Evolutionary conservation across 2,888 invertebrate genomes (phyloP), one percentile per base, ranked within the genome.

Genomic region (Drosophila basisetae): DNA sequence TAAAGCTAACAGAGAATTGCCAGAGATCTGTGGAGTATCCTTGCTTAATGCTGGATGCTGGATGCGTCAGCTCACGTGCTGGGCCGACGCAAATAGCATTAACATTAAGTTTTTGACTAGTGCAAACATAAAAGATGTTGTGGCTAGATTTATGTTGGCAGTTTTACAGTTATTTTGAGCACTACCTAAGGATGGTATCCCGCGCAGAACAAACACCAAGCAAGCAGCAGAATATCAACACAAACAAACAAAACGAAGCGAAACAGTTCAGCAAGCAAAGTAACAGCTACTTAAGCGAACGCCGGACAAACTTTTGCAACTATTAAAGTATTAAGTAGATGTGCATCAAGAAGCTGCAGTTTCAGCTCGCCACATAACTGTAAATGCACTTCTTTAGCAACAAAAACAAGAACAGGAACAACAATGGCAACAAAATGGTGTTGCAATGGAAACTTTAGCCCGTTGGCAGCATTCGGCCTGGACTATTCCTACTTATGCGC

Each of bases 291-390:
- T 91, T 91, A 91, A 84, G 82, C 70, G 67, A 70, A 78, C 56
- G 74, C 72, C 68, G 73, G 68, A 60, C 76, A 85, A 91, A 91
- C 80, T 91, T 91, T 91, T 84, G 84, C 85, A 91, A 91, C 91
- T 91, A 91, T 91, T 91, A 91, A 91, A 91, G 91, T 91, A 89
- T 91, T 91, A 91, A 91, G 89, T 90, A 82, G 84, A 84, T 88
- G 86, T 83, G 76, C 80, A 87, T 79, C 73, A 79, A 78, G 73
- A 72, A 74, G 81, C 76, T 72, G 73, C 72, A 56, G 6, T 70
- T 30, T 33, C 73, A 52, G 54, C 72, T 55, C 37, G 33, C 28
- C 64, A 30, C 65, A 66, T 56, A 69, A 68, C 74, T 75, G 72
- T 58, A 63, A 78, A 70, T 85, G 76, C 82, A 80, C n/a, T 25